Percentiles rank a stretch among this genome's conserved stretches.
phyloP scores from a whole-genome alignment of 2,888 invertebrate species.

The Cataglyphis altisquamis region DNA sequence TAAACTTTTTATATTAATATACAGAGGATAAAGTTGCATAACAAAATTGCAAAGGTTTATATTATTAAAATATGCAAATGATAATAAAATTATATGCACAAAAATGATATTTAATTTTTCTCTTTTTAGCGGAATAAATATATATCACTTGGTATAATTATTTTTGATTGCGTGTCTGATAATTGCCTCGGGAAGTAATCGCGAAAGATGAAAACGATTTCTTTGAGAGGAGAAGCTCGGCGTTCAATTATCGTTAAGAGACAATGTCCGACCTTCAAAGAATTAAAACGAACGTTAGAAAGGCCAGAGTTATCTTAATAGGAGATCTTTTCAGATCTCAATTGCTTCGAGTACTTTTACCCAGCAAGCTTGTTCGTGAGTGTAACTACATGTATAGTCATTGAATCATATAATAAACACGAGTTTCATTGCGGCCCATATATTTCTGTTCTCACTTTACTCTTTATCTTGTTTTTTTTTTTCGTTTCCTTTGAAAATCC shows the following conservation, averaged over 20 bases:
- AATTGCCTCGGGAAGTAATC: conserved; percentile 21
- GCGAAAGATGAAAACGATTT: conserved; percentile 32
- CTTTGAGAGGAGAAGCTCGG: conserved; percentile 53
- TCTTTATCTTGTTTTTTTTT: neutral
- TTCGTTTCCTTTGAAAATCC: neutral
- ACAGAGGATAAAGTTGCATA: neutral
- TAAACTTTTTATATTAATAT: neutral
- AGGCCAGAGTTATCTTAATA: conserved; percentile 71
- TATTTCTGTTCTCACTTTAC: conserved; percentile 3
- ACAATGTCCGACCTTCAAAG: conserved; percentile 51
- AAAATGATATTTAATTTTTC: neutral
- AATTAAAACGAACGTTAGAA: conserved; percentile 56
- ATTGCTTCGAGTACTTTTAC: conserved; percentile 63
- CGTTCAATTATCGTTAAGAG: conserved; percentile 64
- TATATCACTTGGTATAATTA: conserved; percentile 26
- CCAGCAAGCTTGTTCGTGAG: conserved; percentile 53
- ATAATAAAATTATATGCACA: neutral
- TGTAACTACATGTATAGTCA: conserved; percentile 57
- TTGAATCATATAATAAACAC: conserved; percentile 54
- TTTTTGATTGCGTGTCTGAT: neutral
- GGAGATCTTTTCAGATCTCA: conserved; percentile 58
- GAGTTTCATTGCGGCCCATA: conserved; percentile 20
- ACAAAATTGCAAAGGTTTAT: neutral
- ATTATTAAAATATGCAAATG: conserved; percentile 8
- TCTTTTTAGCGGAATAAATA: neutral